These are phyloP conservation scores for Toxostoma redivivum DNA, from an alignment of 2,113 vertebrate species.

Conservation along the genomic window DNA sequence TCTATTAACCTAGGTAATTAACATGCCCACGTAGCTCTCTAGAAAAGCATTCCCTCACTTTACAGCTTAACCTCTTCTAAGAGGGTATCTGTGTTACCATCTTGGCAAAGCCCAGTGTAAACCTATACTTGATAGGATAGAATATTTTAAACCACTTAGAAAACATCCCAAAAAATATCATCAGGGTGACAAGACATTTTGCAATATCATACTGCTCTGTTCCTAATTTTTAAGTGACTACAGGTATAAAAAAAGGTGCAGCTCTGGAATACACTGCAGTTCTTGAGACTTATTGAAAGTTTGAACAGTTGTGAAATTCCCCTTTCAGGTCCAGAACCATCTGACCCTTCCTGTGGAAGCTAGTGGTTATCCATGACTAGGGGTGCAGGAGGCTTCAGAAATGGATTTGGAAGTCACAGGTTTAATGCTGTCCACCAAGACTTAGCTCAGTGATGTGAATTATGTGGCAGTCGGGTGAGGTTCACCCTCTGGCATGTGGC, in stretches of 20 bases:
- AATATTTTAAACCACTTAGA: neutral
- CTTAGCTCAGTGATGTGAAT: neutral
- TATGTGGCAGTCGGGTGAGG: rapidly evolving
- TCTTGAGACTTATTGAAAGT: neutral
- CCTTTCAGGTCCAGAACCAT: neutral
- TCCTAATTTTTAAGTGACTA: neutral
- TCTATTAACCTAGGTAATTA: slow-evolving; percentile 14
- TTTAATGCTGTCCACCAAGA: neutral
- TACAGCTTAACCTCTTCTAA: neutral
- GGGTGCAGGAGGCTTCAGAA: neutral
- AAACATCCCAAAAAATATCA: neutral
- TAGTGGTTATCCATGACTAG: neutral
- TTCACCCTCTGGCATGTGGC: neutral
- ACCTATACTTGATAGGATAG: rapidly evolving
- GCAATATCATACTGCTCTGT: neutral
- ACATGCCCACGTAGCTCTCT: neutral
- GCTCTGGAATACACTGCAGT: neutral
- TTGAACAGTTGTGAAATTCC: neutral
- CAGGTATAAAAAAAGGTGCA: neutral
- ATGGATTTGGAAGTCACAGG: neutral
- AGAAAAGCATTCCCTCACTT: neutral
- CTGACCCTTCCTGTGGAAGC: neutral
- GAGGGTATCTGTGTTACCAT: neutral
- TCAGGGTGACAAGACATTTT: neutral
- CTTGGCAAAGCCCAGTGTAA: neutral